Evolutionary conservation across 2,888 invertebrate species (phyloP).

Genomic region (Eucera pruinosa): DNA sequence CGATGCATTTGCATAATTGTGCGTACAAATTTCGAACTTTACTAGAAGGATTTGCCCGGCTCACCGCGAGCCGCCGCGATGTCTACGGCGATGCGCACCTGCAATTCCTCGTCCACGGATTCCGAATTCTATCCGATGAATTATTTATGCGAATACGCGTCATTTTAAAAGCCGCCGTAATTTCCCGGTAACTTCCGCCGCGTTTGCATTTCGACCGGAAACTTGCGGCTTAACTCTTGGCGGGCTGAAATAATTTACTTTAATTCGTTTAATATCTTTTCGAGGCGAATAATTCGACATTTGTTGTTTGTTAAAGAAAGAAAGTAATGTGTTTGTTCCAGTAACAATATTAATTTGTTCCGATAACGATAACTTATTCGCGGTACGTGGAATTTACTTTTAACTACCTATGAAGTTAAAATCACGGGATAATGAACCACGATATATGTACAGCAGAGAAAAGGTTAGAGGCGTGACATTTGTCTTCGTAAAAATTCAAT

Average conservation of each 20-base stretch:
- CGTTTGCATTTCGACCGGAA: slow-evolving; percentile 4
- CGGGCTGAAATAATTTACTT: background rate
- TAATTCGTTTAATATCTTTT: background rate
- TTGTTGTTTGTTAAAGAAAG: too few species aligned
- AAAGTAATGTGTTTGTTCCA: too few species aligned
- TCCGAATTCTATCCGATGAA: slow-evolving; percentile 71
- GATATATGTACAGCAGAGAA: slow-evolving; percentile 36
- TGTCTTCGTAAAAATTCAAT: slow-evolving; percentile 69
- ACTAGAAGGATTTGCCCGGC: slow-evolving; percentile 71
- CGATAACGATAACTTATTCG: background rate
- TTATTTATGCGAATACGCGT: slow-evolving; percentile 77
- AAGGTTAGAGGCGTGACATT: slow-evolving; percentile 53
- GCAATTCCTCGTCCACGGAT: slow-evolving; percentile 39
- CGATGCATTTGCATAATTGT: slow-evolving; percentile 77
- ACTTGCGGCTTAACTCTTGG: too few species aligned
- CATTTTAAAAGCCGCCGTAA: slow-evolving; percentile 73
- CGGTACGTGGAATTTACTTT: slow-evolving; percentile 21
- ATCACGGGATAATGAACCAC: slow-evolving; percentile 54
- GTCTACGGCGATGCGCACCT: slow-evolving; percentile 20
- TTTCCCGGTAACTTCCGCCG: slow-evolving; percentile 46
- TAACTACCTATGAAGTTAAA: slow-evolving; percentile 34
- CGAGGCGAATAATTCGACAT: too few species aligned
- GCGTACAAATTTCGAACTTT: slow-evolving; percentile 78
- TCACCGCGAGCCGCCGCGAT: slow-evolving; percentile 24
- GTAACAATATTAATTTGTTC: too few species aligned